Evolutionary conservation across 1,140 invertebrate species (phyloP).

Genomic region (Drosophila obscura): DNA sequence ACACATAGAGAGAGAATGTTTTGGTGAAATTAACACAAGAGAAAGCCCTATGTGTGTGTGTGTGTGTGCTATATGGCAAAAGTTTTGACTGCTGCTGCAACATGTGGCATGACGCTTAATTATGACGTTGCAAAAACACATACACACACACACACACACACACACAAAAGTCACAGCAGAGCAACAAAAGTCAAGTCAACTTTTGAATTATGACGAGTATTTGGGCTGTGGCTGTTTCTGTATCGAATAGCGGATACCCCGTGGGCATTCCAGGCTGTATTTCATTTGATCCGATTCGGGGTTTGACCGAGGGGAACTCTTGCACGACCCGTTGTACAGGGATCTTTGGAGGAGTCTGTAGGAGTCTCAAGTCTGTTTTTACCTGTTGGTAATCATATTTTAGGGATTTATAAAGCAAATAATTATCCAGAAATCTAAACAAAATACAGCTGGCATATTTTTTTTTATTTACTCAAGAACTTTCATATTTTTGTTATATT

Average conservation of each 20-base stretch:
- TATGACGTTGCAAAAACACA: slow-evolving; percentile 56
- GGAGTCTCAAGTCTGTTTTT: too few relatives aligned
- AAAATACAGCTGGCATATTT: too few relatives aligned
- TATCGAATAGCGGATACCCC: background rate
- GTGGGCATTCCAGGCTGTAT: background rate
- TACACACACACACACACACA: too few relatives aligned
- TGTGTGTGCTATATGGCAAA: slow-evolving; percentile 31
- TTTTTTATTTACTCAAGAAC: too few relatives aligned
- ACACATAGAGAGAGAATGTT: slow-evolving; percentile 13
- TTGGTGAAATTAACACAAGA: slow-evolving; percentile 43
- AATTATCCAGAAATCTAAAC: too few relatives aligned
- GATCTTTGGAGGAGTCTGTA: too few relatives aligned
- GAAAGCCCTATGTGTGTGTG: slow-evolving; percentile 22
- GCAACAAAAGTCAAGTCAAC: slow-evolving; percentile 66
- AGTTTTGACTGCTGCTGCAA: slow-evolving; percentile 65
- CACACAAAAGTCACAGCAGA: slow-evolving; percentile 38
- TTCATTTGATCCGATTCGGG: too few relatives aligned
- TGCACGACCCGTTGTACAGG: too few relatives aligned
- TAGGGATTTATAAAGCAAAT: too few relatives aligned
- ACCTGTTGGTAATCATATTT: too few relatives aligned
- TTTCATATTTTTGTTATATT: too few relatives aligned
- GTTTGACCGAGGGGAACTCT: too few relatives aligned
- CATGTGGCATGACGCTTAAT: slow-evolving; percentile 73
- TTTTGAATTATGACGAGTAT: slow-evolving; percentile 48
- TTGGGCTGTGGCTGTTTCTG: background rate